Conservation (phyloP, 2,888 invertebrate genomes). For the Oxyteleia sp. region DNA sequence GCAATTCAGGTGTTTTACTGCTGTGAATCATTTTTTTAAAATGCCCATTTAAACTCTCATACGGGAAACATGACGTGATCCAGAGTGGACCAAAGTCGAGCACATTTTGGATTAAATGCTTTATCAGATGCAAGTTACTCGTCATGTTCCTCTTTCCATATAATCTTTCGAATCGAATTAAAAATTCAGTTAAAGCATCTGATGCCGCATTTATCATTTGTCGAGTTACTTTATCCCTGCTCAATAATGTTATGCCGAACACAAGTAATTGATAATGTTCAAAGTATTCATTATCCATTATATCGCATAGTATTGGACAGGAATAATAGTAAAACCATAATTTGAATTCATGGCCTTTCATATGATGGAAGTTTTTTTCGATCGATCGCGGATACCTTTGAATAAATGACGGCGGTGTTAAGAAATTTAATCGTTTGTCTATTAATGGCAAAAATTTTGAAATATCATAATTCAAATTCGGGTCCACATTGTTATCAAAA, state of each 20-base stretch:
- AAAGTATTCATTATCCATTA: conserved; percentile 57
- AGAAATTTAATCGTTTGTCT: conserved; percentile 36
- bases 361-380: conserved; percentile 28
- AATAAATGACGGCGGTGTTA: conserved; percentile 54
- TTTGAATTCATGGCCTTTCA: conserved; percentile 56
- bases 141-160: conserved; percentile 57
- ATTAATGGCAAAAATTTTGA: conserved; percentile 19
- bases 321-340: conserved; percentile 62
- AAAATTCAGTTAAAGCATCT: conserved; percentile 55
- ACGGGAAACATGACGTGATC: not conserved
- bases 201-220: conserved; percentile 48
- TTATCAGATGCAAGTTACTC: conserved; percentile 70
- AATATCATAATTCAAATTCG: not conserved
- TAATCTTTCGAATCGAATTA: conserved; percentile 31
- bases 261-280: conserved; percentile 67
- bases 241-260: conserved; percentile 44
- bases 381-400: conserved; percentile 57
- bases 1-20: conserved; percentile 7
- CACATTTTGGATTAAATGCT: conserved; percentile 70
- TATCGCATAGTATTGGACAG: conserved; percentile 44
- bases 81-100: conserved; percentile 13
- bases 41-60: conserved; percentile 6
- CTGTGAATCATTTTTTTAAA: conserved; percentile 4
- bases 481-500: not conserved
- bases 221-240: conserved; percentile 36